These are phyloP conservation scores for Apamea sordens DNA, from an alignment of 2,888 invertebrate genomes.

Conservation along the genomic window DNA sequence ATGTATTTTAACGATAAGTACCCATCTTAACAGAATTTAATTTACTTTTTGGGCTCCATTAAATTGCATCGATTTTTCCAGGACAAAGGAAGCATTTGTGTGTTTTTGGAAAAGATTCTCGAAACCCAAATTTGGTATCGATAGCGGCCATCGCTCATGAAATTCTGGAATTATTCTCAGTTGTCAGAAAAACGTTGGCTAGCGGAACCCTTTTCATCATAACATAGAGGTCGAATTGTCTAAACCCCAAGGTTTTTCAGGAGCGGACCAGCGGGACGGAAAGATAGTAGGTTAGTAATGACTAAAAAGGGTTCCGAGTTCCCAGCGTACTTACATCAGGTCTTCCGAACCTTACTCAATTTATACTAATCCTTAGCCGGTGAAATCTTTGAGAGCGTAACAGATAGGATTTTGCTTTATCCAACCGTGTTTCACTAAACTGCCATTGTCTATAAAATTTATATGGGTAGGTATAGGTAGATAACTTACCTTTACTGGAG, in stretches of 20 bases:
- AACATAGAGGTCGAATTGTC: slow-evolving; percentile 62
- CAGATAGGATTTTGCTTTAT: slow-evolving; percentile 56
- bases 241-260: slow-evolving; percentile 55
- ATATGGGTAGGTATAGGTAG: slow-evolving; percentile 24
- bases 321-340: slow-evolving; percentile 46
- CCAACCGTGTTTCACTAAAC: slow-evolving; percentile 43
- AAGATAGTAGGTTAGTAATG: slow-evolving; percentile 65
- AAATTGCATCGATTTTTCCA: slow-evolving; percentile 30
- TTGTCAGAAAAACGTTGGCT: slow-evolving; percentile 59
- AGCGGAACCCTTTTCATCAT: slow-evolving; percentile 65
- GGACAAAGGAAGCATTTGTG: slow-evolving; percentile 12
- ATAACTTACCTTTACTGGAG: slow-evolving; percentile 26
- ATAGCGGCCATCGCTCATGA: slow-evolving; percentile 44
- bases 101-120: slow-evolving; percentile 41
- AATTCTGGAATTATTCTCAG: slow-evolving; percentile 53
- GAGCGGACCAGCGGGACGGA: slow-evolving; percentile 51
- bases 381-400: slow-evolving; percentile 57
- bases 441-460: slow-evolving; percentile 49
- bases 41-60: slow-evolving; percentile 20
- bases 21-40: slow-evolving; percentile 28
- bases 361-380: slow-evolving; percentile 65
- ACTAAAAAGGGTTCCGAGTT: slow-evolving; percentile 61
- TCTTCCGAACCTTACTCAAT: slow-evolving; percentile 61
- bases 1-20: slow-evolving; percentile 46
- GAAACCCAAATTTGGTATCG: slow-evolving; percentile 47